Evolutionary conservation across 2,797 vertebrate species (phyloP), one percentile per base, ranked within the genome.

Genomic region (Brachymystax lenok): DNA sequence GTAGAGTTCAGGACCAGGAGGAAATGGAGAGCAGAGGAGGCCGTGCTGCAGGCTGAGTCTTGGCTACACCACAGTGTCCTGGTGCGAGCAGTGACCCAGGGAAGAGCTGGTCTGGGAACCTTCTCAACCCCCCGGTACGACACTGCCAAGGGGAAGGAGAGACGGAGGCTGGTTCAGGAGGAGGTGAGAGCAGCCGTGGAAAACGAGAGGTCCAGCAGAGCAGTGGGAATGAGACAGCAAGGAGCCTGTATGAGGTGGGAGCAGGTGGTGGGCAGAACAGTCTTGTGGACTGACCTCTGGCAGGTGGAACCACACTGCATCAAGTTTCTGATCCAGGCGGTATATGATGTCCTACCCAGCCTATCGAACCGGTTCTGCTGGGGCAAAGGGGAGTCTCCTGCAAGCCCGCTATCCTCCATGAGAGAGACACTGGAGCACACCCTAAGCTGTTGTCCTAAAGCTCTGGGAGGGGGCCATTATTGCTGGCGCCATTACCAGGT

Each of bases 161-260:
- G 21, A 17, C 1, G 19, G 3, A 5, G 30, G 19, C 54, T 73
- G 28, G 24, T 77, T 16, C 63, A 78, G 54, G 19, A 78, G 16
- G 28, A 74, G 35, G 63, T 74, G 56, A 67, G 63, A 64, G 19
- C 27, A 59, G 40, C 68, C 0, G 28, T 61, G 2, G 54, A 79
- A 3, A 21, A 63, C 21, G 59, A 8, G 30, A 78, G 63, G 6
- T 13, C 19, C 54, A 46, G 13, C 51, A 80, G 46, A 35, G 46
- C 66, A 40, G 63, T 69, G 1, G 28, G 40, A 56, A 56, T 56
- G 54, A 66, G 74, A 70, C 30, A 77, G 35, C 54, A 77, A 21
- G 64, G 61, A 3, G 63, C 24, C 61, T 73, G 75, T 52, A 73
- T 33, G 13, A 71, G 30, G 51, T 0, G 35, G 46, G 69, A 73